Evolutionary conservation across 2,113 vertebrate species (phyloP).

Genomic region (Raja brachyura): DNA sequence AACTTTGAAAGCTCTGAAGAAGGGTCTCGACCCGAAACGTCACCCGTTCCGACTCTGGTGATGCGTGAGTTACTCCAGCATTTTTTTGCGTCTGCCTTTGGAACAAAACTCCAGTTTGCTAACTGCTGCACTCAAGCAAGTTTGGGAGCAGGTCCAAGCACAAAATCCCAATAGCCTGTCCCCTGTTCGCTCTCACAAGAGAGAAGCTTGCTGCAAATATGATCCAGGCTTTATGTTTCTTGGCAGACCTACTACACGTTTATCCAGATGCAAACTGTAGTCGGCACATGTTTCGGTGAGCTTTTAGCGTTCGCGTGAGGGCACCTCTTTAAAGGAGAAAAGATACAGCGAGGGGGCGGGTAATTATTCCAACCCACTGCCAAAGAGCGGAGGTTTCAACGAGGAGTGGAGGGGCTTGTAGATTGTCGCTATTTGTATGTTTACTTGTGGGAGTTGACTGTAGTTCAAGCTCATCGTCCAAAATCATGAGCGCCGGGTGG

Average conservation of each 20-base stretch:
- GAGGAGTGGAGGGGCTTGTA: background rate
- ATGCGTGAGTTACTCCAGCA: too few relatives aligned
- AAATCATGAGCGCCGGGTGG: background rate
- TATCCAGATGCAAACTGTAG: conserved; percentile 4
- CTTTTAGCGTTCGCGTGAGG: background rate
- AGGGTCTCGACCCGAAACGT: too few relatives aligned
- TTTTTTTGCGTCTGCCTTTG: too few relatives aligned
- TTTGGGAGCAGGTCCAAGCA: background rate
- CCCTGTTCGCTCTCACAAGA: background rate
- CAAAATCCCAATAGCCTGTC: background rate
- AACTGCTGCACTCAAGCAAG: background rate
- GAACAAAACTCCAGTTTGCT: background rate
- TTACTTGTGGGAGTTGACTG: background rate
- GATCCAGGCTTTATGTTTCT: background rate
- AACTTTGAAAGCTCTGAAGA: background rate
- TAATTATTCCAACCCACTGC: background rate
- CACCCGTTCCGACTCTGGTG: too few relatives aligned
- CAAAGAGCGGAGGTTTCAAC: background rate
- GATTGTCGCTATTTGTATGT: conserved; percentile 15
- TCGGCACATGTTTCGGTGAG: background rate
- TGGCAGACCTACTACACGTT: background rate
- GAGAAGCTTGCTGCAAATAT: background rate
- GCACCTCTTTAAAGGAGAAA: background rate
- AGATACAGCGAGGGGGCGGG: background rate
- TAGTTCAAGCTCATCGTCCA: background rate